These are phyloP conservation scores for Idaea dimidiata DNA, from an alignment of 2,888 invertebrate genomes.

Conservation along the genomic window DNA sequence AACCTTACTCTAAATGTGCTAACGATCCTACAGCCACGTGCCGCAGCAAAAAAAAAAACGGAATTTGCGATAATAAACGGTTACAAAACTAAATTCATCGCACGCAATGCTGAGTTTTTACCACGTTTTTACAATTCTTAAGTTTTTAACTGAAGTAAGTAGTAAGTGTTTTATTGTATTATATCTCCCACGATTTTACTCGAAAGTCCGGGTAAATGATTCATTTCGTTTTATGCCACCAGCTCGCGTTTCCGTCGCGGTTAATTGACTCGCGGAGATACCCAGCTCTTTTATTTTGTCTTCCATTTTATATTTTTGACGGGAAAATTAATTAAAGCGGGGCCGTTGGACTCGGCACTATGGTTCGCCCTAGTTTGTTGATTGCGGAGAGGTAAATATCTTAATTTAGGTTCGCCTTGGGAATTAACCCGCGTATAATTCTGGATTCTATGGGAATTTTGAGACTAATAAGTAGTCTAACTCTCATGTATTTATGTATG, in stretches of 20 bases:
- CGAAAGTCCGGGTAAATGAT: conserved; percentile 67
- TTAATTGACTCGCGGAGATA: conserved; percentile 37
- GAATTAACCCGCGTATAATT: too few species aligned
- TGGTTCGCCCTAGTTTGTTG: background rate
- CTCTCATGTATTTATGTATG: too few species aligned
- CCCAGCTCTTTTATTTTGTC: conserved; percentile 18
- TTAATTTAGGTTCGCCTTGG: background rate
- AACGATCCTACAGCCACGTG: background rate
- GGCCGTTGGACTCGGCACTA: background rate
- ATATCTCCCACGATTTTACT: conserved; percentile 73
- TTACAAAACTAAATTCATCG: background rate
- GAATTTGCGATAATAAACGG: background rate
- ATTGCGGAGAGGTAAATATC: conserved; percentile 5
- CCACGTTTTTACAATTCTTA: too few species aligned
- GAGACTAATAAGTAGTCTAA: too few species aligned
- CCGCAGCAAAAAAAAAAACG: background rate
- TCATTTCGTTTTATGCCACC: conserved; percentile 46
- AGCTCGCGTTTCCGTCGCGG: conserved; percentile 36
- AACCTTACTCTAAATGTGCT: too few species aligned
- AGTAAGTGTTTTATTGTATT: conserved; percentile 16
- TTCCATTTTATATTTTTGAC: conserved; percentile 14
- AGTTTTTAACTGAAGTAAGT: background rate
- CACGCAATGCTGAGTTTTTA: background rate
- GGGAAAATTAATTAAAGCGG: conserved; percentile 3
- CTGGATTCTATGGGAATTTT: too few species aligned